Evolutionary conservation across 2,888 invertebrate species (phyloP), one percentile per base, ranked within the genome.

Genomic region (Sinhomidia bicolor): DNA sequence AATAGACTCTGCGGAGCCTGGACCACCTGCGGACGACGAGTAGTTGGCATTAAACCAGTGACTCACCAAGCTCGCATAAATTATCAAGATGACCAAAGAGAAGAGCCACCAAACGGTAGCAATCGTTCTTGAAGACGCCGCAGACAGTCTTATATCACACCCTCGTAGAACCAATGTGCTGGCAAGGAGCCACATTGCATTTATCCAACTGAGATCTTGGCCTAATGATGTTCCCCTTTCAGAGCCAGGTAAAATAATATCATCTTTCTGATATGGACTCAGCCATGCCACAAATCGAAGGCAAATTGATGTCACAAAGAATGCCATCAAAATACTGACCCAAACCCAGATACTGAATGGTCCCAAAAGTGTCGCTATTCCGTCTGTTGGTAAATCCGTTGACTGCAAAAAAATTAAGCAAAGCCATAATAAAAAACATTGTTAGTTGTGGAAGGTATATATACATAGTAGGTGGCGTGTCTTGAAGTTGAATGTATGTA

Each of bases 291-390:
- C 92, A 41, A 92, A 83, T 29, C 92, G 89, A 12, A 92, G 91
- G 81, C 90, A 90, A 14, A 92, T 89, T 36, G 92, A 91, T n/a
- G 91, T 92, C 47, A 91, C 79, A 62, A 92, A 90, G 85, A 92
- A 92, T 44, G 91, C 91, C 81, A 92, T 76, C n/a, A 87, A 68
- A 41, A 92, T 91, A 85, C 91, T 91, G 76, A 92, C 89, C 92
- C 92, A 92, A 57, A 92, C 92, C 92, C 92, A 92, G 41, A 90
- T 81, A 83, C 91, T 91, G 81, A 92, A 92, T n/a, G 92, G 92
- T 26, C 90, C 89, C 65, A 91, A 68, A 20, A 92, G 79, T 1
- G 91, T 91, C 5, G 89, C 76, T 0, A 90, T 65, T 29, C 90
- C 92, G 32, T 91, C 89, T 29, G 89, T 85, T 14, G 91, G 90